phyloP scores from a whole-genome alignment of 2,113 vertebrate species.

The Malurus melanocephalus region DNA sequence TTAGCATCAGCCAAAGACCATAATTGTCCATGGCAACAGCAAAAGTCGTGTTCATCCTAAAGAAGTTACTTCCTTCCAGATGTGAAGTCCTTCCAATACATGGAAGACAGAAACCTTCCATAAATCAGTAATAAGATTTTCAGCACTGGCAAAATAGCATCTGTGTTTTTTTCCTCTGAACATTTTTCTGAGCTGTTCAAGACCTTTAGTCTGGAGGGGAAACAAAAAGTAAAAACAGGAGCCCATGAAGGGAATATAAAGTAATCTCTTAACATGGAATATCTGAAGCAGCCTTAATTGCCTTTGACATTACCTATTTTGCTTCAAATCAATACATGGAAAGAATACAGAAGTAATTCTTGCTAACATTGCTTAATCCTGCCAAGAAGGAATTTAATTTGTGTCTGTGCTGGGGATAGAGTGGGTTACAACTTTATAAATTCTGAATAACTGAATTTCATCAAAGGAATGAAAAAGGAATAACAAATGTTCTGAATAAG shows the following conservation, averaged over 20 bases:
- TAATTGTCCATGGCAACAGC: background rate
- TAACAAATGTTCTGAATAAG: background rate
- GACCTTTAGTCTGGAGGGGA: background rate
- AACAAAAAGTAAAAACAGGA: background rate
- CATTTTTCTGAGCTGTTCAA: background rate
- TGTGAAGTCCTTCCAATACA: background rate
- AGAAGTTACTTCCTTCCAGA: background rate
- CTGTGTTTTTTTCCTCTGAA: background rate
- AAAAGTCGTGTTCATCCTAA: background rate
- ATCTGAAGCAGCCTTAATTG: background rate
- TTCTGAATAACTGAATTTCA: background rate
- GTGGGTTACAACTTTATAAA: background rate
- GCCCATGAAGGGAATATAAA: background rate
- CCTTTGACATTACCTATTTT: background rate
- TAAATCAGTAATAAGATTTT: background rate
- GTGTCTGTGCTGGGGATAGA: background rate
- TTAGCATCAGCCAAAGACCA: background rate
- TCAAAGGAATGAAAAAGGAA: background rate
- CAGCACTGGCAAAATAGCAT: background rate
- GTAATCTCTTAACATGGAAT: background rate
- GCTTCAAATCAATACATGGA: background rate
- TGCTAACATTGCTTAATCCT: background rate
- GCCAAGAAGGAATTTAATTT: constrained; percentile 10
- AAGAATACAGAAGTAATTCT: background rate
- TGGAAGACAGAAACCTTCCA: background rate